Evolutionary conservation across 2,113 vertebrate genomes (phyloP), one percentile per base, ranked within the genome.

Genomic region (Pleuronectes platessa): DNA sequence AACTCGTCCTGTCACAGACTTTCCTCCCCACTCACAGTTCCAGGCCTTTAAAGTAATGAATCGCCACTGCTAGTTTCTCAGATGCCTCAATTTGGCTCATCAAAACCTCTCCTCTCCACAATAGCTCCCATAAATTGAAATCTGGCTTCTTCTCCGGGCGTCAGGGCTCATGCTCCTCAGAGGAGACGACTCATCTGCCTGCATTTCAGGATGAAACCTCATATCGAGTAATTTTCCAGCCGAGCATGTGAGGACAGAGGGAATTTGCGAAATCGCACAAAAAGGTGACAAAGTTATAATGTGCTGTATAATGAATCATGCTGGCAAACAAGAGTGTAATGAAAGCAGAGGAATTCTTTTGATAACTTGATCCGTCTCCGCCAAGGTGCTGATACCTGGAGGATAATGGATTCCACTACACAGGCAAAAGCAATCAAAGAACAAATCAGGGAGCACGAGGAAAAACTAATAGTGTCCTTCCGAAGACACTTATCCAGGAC

Each of bases 341-440:
- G 65, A 78, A 71, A 76, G 56, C 4, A 31, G 72, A 77, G 37
- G 49, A 61, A 11, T 6, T 7, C 13, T 62, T 74, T 68, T 61
- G 63, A 88, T 80, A 73, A 63, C 35, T 4, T 54, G 40, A 51
- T 70, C 68, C 4, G 51, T 74, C 58, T 79, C 56, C 74, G 76
- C 51, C 69, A 11, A 18, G 17, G 15, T 18, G 47, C 47, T 18
- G 47, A 6, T 64, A 68, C 60, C 68, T 79, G 18, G 63, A 75
- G 47, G 71, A 80, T 82, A 85, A 88, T 83, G 56, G 61, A 76
- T 83, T 84, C 73, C 61, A 58, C 21, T 2, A 37, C 40, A 64
- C 20, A 0, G 0, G 54, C 49, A 79, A 71, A 83, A 37, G 58
- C 75, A 81, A 88, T 87, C 80, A 82, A 45, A 79, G 76, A 83